A percentile compares a stretch with the other conserved stretches of the same genome.
These are phyloP conservation scores for Pelecanoides urinatrix DNA, from an alignment of 2,113 vertebrate species.

Conservation along the genomic window DNA sequence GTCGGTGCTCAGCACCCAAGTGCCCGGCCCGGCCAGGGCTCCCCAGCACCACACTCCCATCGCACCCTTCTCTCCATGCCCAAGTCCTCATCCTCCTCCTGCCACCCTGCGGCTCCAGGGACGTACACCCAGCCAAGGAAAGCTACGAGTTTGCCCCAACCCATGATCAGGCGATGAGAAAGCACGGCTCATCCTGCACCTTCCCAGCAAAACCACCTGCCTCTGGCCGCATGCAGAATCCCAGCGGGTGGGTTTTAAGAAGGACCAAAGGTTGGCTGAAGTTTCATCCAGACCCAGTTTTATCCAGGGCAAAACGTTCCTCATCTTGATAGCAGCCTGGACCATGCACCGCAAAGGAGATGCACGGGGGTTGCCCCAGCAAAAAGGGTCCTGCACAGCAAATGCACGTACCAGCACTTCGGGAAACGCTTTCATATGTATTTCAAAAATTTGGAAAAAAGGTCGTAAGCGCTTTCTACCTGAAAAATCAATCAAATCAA, in stretches of 20 bases:
- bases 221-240: neutral
- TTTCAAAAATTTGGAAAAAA: neutral
- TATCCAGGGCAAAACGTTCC: neutral
- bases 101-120: neutral
- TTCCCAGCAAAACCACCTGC: neutral
- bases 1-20: neutral
- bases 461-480: neutral
- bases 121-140: neutral
- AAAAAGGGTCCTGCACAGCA: neutral
- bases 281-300: neutral
- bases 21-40: neutral
- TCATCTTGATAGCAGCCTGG: neutral
- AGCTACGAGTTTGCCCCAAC: neutral
- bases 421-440: accelerated
- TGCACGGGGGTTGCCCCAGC: accelerated
- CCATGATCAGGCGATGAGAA: neutral
- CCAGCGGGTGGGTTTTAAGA: neutral
- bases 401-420: accelerated
- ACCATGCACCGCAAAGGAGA: neutral
- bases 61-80: neutral
- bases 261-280: neutral
- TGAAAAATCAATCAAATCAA: neutral
- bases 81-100: neutral
- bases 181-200: neutral
- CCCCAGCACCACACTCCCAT: neutral